Conservation (phyloP, 2,888 invertebrate genomes). For the Spodoptera littoralis region DNA sequence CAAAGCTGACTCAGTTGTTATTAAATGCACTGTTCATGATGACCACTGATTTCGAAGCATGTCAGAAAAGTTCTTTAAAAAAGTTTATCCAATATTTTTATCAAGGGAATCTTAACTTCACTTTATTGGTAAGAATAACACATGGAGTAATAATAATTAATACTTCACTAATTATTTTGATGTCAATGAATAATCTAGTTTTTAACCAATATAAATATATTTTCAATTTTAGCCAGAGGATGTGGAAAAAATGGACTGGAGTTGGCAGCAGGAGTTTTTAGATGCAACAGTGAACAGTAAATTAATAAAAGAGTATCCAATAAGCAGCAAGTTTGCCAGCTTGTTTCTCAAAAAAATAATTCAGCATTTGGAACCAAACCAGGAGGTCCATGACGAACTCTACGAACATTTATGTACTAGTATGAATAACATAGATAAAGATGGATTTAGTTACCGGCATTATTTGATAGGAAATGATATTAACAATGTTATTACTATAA, state of each 20-base stretch:
- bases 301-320: constrained; percentile 89
- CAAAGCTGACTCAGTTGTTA: no score
- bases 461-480: constrained; percentile 84
- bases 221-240: constrained; percentile 69
- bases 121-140: constrained; percentile 56
- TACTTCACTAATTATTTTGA: not conserved
- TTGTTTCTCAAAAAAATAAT: constrained; percentile 91
- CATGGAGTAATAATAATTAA: not conserved
- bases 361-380: constrained; percentile 85
- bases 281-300: constrained; percentile 88
- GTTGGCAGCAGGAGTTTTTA: constrained; percentile 89
- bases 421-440: constrained; percentile 74
- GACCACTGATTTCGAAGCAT: constrained; percentile 9
- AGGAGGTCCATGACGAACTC: constrained; percentile 91
- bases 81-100: constrained; percentile 61
- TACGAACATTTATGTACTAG: constrained; percentile 89
- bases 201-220: no score
- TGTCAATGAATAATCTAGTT: no score
- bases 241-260: constrained; percentile 76
- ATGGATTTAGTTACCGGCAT: constrained; percentile 89
- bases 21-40: constrained; percentile 11
- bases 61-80: constrained; percentile 15
- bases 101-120: constrained; percentile 61
- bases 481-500: constrained; percentile 86
- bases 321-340: constrained; percentile 90